Evolutionary conservation across 2,888 invertebrate species (phyloP).

Genomic region (Tuberolachnus salignus): DNA sequence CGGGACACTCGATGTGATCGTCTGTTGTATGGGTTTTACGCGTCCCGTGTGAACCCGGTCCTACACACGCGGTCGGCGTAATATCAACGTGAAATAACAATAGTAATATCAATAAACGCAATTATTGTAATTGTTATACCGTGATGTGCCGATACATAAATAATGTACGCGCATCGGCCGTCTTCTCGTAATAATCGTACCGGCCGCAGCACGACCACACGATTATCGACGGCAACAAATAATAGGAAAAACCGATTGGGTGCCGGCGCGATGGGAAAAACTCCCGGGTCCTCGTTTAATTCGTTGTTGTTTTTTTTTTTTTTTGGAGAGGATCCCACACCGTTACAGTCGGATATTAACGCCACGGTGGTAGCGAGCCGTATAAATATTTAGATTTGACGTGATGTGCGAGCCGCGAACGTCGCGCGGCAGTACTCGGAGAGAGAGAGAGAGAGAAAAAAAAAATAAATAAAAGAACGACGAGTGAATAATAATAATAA

Average conservation of each 20-base stretch:
- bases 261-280: constrained; percentile 19
- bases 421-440: background rate
- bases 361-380: constrained; percentile 16
- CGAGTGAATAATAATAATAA: background rate
- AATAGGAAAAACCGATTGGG: background rate
- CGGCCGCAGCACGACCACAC: too few relatives aligned
- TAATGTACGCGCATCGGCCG: too few relatives aligned
- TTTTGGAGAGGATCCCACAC: constrained; percentile 37
- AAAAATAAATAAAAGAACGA: background rate
- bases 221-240: background rate
- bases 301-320: constrained; percentile 4
- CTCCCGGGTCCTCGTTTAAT: background rate
- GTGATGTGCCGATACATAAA: too few relatives aligned
- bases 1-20: too few relatives aligned
- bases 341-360: background rate
- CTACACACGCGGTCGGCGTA: too few relatives aligned
- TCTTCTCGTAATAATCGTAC: too few relatives aligned
- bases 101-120: too few relatives aligned
- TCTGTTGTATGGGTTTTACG: too few relatives aligned
- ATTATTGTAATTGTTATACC: too few relatives aligned
- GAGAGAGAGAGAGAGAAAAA: background rate
- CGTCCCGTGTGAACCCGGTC: too few relatives aligned
- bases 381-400: constrained; percentile 53
- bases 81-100: too few relatives aligned
- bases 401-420: constrained; percentile 28